Conservation (phyloP, 2,888 invertebrate genomes). For the Drosophila niveifrons region DNA sequence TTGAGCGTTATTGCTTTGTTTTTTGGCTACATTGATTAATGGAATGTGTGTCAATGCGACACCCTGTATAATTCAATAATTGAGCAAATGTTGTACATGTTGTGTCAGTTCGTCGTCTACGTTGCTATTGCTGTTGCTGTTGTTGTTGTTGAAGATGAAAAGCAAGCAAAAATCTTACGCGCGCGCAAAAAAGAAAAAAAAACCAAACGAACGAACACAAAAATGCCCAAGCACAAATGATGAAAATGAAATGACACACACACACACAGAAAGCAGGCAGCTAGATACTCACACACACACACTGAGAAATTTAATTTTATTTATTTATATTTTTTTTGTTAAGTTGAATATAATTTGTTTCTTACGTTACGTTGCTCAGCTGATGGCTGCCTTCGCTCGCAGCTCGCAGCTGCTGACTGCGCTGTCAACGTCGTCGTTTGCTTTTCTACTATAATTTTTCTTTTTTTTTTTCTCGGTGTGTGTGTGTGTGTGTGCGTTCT, state of each 20-base stretch:
- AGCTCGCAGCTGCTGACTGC: conserved; percentile 22
- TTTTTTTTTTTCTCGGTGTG: conserved; percentile 52
- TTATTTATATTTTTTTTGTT: conserved; percentile 54
- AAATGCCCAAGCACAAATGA: conserved; percentile 48
- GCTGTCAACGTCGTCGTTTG: conserved; percentile 11
- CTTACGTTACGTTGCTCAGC: conserved; percentile 70
- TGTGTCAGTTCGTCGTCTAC: conserved; percentile 49
- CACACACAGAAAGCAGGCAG: conserved; percentile 5
- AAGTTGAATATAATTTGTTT: conserved; percentile 77
- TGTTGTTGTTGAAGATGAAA: conserved; percentile 55
- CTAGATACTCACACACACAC: conserved; percentile 25
- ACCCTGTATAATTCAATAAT: conserved; percentile 68
- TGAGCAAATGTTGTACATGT: conserved; percentile 68
- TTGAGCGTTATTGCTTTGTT: neutral
- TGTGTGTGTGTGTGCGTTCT: conserved; percentile 46
- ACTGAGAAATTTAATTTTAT: conserved; percentile 55
- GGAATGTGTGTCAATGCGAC: conserved; percentile 32
- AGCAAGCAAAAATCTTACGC: conserved; percentile 67
- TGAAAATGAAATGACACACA: conserved; percentile 68
- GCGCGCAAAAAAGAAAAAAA: conserved; percentile 39
- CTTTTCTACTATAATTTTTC: conserved; percentile 49
- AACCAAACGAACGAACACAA: conserved; percentile 1
- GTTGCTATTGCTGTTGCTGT: conserved; percentile 32
- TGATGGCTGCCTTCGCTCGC: conserved; percentile 38
- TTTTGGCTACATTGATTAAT: neutral